These are phyloP conservation scores for Xyrichtys novacula DNA, from an alignment of 2,797 vertebrate genomes.

Conservation along the genomic window DNA sequence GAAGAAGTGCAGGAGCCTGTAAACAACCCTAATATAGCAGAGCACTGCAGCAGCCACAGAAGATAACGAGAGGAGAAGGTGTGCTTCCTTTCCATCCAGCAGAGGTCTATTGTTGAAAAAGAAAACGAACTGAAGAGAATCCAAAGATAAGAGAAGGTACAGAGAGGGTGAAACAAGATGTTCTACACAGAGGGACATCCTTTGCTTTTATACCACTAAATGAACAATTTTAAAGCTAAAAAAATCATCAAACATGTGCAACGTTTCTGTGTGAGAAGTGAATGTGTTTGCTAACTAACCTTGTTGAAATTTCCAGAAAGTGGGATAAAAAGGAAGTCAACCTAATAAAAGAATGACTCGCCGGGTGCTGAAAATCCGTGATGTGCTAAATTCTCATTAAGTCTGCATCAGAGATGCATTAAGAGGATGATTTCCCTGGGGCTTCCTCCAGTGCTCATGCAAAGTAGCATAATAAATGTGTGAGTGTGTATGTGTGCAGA, in stretches of 20 bases:
- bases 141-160: constrained; percentile 13
- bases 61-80: constrained; percentile 44
- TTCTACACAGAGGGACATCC: constrained; percentile 1
- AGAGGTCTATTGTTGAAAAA: constrained; percentile 17
- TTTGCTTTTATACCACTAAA: constrained; percentile 33
- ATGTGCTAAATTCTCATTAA: constrained; percentile 88
- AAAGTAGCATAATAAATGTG: constrained; percentile 80
- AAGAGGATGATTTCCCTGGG: constrained; percentile 85
- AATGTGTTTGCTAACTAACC: constrained; percentile 26
- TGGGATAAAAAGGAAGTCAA: constrained; percentile 72
- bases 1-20: constrained; percentile 33
- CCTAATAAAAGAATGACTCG: constrained; percentile 77
- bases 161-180: constrained; percentile 8
- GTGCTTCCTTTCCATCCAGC: constrained; percentile 34
- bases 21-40: constrained; percentile 69
- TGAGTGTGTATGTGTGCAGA: constrained; percentile 31
- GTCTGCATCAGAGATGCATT: constrained; percentile 86
- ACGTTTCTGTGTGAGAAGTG: constrained; percentile 2
- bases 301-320: constrained; percentile 64
- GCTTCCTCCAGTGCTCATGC: constrained; percentile 68
- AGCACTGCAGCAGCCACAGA: constrained; percentile 33
- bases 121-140: constrained; percentile 37
- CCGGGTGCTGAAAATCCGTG: constrained; percentile 76
- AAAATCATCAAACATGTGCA: constrained; percentile 17
- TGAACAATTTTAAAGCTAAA: constrained; percentile 33